Evolutionary conservation across 2,888 invertebrate genomes (phyloP).

Genomic region (Nowickia ferox): DNA sequence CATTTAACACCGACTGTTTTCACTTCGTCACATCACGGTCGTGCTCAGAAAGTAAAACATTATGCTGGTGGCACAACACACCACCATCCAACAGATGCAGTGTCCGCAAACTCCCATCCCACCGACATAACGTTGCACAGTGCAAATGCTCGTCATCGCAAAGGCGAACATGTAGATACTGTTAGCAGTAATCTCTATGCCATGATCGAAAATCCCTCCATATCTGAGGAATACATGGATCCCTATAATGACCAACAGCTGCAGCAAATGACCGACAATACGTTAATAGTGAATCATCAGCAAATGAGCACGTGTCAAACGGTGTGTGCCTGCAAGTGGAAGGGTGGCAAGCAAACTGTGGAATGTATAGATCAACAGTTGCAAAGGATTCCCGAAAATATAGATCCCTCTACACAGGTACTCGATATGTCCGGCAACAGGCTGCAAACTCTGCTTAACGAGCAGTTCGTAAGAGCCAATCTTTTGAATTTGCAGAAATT

Average conservation of each 20-base stretch:
- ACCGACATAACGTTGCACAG: constrained; percentile 55
- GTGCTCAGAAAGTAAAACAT: constrained; percentile 61
- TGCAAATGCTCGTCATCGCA: constrained; percentile 40
- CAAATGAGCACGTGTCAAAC: constrained; percentile 84
- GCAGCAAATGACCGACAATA: constrained; percentile 73
- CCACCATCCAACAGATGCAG: constrained; percentile 46
- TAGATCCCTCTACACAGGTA: constrained; percentile 95
- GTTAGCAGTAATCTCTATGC: constrained; percentile 78
- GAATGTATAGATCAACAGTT: constrained; percentile 93
- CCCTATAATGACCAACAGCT: constrained; percentile 65
- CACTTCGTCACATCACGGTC: constrained; percentile 57
- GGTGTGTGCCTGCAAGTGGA: constrained; percentile 96
- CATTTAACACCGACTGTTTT: constrained; percentile 53
- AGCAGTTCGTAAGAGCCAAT: constrained; percentile 91
- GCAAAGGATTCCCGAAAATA: constrained; percentile 92
- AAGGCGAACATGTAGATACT: constrained; percentile 65
- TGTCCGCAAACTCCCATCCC: constrained; percentile 58
- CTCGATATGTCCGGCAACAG: constrained; percentile 95
- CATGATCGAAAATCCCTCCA: constrained; percentile 79
- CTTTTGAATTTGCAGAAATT: constrained; percentile 94
- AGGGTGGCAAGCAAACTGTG: constrained; percentile 95
- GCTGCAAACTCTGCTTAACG: constrained; percentile 91
- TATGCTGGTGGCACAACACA: constrained; percentile 61
- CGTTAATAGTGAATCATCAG: constrained; percentile 75
- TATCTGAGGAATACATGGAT: constrained; percentile 80